Evolutionary conservation across 2,797 vertebrate genomes (phyloP), one percentile per base, ranked within the genome.

Genomic region (Pelobates cultripes): DNA sequence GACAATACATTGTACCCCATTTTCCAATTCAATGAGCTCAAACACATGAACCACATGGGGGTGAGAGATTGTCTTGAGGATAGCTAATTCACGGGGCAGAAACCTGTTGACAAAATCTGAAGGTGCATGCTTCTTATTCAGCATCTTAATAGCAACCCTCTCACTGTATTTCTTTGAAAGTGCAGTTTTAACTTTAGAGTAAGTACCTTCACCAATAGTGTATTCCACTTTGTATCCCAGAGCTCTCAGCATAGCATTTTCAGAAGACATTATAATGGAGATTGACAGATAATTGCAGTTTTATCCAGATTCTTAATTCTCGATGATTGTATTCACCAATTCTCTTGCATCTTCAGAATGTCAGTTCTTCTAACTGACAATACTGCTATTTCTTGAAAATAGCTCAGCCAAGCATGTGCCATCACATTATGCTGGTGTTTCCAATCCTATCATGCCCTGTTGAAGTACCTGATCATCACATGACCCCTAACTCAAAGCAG

Each of bases 81-180:
- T 90, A 15, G 89, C 90, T 70, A 95, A 83, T 86, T 95, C 93
- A 14, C 92, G 86, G 0, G 94, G 93, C 84, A 95, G 90, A 14
- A 95, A 95, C 85, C 94, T 96, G 84, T 82, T 88, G 51, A 88
- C 74, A 0, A 94, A 87, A 41, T 89, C 84, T 1, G 83, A 73
- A 4, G 93, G 85, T 0, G 87, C 90, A 28, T 77, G 89, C 51
- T 75, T 87, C n/a, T 86, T 81, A 88, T 96, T 92, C 70, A 94
- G 86, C 69, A 95, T 92, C 87, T 95, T 96, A 88, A 96, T 89
- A 5, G 93, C 93, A 72, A 94, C 87, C 0, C 92, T 88, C 1
- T 87, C 85, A 71, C 90, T 89, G 86, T 94, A 87, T 51, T 93
- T 95, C 77, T 69, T 89, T 43, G 94, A 95, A 70, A 87, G 90